phyloP scores from a whole-genome alignment of 1,140 invertebrate genomes.

The Chlorops oryzae region DNA sequence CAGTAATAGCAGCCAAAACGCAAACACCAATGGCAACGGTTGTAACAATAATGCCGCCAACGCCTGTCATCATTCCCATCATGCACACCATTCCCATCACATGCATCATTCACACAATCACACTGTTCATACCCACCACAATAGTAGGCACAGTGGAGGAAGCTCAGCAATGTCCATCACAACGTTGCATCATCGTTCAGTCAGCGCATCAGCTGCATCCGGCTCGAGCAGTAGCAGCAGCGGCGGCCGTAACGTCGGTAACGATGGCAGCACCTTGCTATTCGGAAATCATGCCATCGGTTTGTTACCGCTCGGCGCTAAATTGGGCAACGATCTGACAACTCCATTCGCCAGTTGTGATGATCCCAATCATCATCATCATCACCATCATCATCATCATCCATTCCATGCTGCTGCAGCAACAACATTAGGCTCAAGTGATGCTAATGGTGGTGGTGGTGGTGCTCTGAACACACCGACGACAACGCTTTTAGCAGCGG shows the following conservation, averaged over 20 bases:
- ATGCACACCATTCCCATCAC: conserved; percentile 9
- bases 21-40: background rate
- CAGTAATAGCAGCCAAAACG: background rate
- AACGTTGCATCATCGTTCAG: conserved; percentile 30
- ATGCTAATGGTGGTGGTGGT: conserved; percentile 4
- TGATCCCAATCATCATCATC: conserved; percentile 41
- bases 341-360: conserved; percentile 31
- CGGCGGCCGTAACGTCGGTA: conserved; percentile 6
- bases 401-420: conserved; percentile 12
- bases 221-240: conserved; percentile 5
- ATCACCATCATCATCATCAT: conserved; percentile 44
- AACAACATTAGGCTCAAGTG: background rate
- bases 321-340: conserved; percentile 32
- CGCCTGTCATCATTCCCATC: conserved; percentile 14
- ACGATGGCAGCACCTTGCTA: conserved; percentile 19
- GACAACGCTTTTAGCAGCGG: conserved; percentile 11
- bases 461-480: background rate
- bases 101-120: conserved; percentile 8
- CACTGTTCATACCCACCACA: conserved; percentile 23
- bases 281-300: conserved; percentile 12
- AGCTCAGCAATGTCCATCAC: conserved; percentile 3
- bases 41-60: background rate
- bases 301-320: conserved; percentile 25
- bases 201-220: conserved; percentile 37
- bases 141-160: conserved; percentile 29